phyloP scores from a whole-genome alignment of 2,113 vertebrate species.

The Capra hircus region DNA sequence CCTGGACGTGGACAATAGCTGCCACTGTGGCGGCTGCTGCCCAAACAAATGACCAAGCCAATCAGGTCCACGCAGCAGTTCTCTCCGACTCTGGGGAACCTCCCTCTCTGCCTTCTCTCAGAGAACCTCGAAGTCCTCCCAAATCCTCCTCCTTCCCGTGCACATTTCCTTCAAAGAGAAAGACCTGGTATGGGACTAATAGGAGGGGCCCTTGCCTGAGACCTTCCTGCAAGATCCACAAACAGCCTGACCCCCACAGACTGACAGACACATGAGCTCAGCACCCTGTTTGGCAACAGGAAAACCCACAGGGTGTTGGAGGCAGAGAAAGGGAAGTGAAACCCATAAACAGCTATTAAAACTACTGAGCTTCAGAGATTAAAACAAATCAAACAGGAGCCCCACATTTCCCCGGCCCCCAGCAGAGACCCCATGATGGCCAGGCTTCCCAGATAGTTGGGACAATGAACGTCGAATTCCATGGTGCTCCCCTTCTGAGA shows the following conservation, averaged over 20 bases:
- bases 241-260: not conserved
- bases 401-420: constrained; percentile 7
- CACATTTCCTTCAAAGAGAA: constrained; percentile 25
- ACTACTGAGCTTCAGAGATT: constrained; percentile 40
- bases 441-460: not conserved
- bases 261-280: not conserved
- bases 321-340: constrained; percentile 51
- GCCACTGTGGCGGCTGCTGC: not conserved
- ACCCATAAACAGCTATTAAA: constrained; percentile 25
- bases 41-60: not conserved
- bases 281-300: constrained; percentile 47
- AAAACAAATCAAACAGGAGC: not conserved
- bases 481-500: constrained; percentile 10
- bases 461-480: constrained; percentile 35
- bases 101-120: not conserved
- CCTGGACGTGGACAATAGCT: not conserved
- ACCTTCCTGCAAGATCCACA: constrained; percentile 47
- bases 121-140: not conserved
- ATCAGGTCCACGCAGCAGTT: not conserved
- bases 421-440: not conserved
- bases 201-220: not conserved
- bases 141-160: not conserved
- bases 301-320: constrained; percentile 40
- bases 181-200: not conserved
- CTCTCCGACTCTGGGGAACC: not conserved